Base-by-base conservation (phyloP, 2,113 vertebrate genomes). In the Dipodomys ordii region DNA sequence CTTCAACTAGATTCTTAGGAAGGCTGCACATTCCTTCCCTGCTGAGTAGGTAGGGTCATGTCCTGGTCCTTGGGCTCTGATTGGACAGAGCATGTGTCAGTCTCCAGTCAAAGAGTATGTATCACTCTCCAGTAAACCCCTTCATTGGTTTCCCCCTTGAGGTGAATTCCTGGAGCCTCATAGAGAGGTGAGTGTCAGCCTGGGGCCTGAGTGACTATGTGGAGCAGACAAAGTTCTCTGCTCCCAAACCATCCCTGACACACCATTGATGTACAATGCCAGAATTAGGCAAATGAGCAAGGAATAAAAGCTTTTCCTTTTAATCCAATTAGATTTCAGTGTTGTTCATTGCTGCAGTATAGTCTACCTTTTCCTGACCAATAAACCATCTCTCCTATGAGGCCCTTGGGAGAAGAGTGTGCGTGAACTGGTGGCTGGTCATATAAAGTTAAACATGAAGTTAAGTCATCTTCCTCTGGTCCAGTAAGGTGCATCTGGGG, bases 21-120 rank as follows among this genome's bases (percentile, higher is more conserved):
- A 79, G 35, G 25, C 60, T 0, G 9, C 23, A 25, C 12, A 20
- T 15, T 9, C 13, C 46, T 68, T 6, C 0, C 0, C 49, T 27
- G 1, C 0, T 0, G 2, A 46, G 7, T 32, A 20, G 62, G 18
- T 20, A 1, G 22, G 74, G 7, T 3, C 83, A 19, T 1, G 25
- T 73, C 60, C 35, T 46, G 28, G n/a, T 85, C 89, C n/a, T 11
- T 35, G 23, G 65, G n/a, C n/a, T 35, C 6, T 15, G 20, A 80
- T 60, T 83, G 28, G 30, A 22, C 0, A 12, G 9, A 28, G 8
- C 11, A n/a, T 6, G 20, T 9, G 22, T 44, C 49, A 8, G 11
- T 35, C 49, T 13, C 60, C 32, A 44, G 18, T 15, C 12, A 57
- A 16, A 12, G 7, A 28, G 8, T 8, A n/a, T 6, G 25, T 9